A percentile compares a stretch with the other conserved stretches of the same genome.
These are phyloP conservation scores for Diarsia brunnea DNA, from an alignment of 2,888 invertebrate species.

Conservation along the genomic window DNA sequence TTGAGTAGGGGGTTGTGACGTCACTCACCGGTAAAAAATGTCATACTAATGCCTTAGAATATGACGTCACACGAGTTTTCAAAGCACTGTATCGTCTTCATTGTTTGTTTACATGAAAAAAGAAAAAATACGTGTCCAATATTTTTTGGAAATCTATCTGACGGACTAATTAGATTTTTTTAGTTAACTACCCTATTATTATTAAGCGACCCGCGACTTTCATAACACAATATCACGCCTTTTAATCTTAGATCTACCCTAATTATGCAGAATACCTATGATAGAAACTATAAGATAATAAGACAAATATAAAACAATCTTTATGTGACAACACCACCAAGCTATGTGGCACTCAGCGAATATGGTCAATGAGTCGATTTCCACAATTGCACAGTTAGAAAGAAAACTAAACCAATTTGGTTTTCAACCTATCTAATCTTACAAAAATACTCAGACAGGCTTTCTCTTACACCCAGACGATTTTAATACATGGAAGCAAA, in stretches of 20 bases:
- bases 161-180: no score
- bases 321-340: not conserved
- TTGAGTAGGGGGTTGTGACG: no score
- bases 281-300: not conserved
- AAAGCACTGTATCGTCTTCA: no score
- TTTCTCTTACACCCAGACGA: conserved; percentile 23
- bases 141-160: no score
- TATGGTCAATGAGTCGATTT: conserved; percentile 24
- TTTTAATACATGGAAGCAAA: conserved; percentile 5
- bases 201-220: not conserved
- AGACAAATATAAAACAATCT: not conserved
- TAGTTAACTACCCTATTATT: no score
- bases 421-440: conserved; percentile 37
- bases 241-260: not conserved
- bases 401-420: conserved; percentile 31
- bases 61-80: no score
- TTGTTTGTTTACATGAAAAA: no score
- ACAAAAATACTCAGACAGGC: conserved; percentile 36
- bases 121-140: no score
- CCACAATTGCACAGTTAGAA: conserved; percentile 4
- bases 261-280: not conserved
- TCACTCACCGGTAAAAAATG: no score
- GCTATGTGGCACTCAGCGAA: conserved; percentile 23
- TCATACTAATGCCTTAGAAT: no score
- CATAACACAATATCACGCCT: not conserved